These are phyloP conservation scores for Centroberyx gerrardi DNA, from an alignment of 2,797 vertebrate species.

Conservation along the genomic window DNA sequence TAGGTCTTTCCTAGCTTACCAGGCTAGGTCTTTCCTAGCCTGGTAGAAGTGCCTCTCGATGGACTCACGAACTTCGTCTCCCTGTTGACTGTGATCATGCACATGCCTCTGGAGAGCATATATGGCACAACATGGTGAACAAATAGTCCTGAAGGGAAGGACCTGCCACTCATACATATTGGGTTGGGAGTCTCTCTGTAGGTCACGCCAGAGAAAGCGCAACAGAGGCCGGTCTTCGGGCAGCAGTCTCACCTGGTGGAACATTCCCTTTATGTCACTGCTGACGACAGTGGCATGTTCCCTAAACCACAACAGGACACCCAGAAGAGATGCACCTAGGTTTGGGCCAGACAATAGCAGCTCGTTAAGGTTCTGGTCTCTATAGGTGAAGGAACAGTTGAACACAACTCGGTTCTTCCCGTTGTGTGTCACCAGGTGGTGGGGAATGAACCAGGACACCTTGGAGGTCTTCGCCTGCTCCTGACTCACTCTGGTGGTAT, in stretches of 20 bases:
- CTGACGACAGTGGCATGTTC: not conserved
- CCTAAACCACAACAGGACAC: not conserved
- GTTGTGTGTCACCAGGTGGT: too few relatives aligned
- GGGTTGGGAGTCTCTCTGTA: not conserved
- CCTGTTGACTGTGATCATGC: not conserved
- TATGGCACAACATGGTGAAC: not conserved
- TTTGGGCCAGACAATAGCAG: too few relatives aligned
- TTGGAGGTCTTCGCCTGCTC: too few relatives aligned
- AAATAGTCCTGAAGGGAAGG: slow-evolving; percentile 1
- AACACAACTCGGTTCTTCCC: too few relatives aligned
- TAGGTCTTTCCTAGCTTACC: too few relatives aligned
- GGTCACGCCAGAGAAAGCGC: not conserved
- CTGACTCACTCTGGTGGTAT: too few relatives aligned
- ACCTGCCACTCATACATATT: slow-evolving; percentile 6
- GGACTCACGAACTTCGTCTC: not conserved
- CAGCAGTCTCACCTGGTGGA: not conserved
- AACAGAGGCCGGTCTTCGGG: not conserved
- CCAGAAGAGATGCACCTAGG: not conserved
- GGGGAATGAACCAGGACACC: too few relatives aligned
- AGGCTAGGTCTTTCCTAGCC: too few relatives aligned
- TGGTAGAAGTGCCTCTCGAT: not conserved
- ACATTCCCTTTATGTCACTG: not conserved
- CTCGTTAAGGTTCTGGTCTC: too few relatives aligned
- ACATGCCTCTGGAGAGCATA: slow-evolving; percentile 1
- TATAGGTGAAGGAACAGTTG: too few relatives aligned